A percentile compares a stretch with the other conserved stretches of the same genome.
Evolutionary conservation across 2,888 invertebrate genomes (phyloP).

Genomic region (Entomobrya proxima): DNA sequence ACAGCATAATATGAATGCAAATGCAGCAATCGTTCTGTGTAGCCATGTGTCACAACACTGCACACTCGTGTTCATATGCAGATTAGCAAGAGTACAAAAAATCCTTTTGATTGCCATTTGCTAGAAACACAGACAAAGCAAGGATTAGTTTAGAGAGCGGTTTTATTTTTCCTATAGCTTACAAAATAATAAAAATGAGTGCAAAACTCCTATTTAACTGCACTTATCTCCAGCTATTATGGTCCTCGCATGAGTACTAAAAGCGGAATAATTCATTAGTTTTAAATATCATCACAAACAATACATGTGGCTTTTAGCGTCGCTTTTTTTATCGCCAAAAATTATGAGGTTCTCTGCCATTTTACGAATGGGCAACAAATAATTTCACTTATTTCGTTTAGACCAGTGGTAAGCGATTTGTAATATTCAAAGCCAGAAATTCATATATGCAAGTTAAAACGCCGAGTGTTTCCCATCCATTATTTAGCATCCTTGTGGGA

Average conservation of each 20-base stretch:
- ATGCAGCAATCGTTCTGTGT: no score
- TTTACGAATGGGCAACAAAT: no score
- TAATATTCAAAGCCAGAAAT: not conserved
- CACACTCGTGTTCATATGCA: no score
- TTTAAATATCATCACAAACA: not conserved
- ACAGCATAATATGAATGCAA: no score
- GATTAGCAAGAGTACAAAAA: no score
- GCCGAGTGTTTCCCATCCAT: not conserved
- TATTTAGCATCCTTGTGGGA: slow-evolving; percentile 2
- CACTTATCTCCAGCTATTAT: not conserved
- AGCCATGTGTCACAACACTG: no score
- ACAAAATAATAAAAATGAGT: not conserved
- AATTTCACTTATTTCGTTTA: no score
- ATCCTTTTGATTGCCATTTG: no score
- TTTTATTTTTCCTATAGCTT: not conserved
- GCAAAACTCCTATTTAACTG: not conserved
- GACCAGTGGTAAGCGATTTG: not conserved
- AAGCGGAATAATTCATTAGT: not conserved
- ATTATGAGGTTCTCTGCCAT: not conserved
- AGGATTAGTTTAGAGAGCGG: not conserved
- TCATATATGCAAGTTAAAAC: not conserved
- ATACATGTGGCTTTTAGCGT: not conserved
- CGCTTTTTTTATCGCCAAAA: not conserved
- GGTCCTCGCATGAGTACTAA: not conserved
- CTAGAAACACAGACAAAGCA: no score